Evolutionary conservation across 1,140 invertebrate species (phyloP), one percentile per base, ranked within the genome.

Genomic region (Chironomus tepperi): DNA sequence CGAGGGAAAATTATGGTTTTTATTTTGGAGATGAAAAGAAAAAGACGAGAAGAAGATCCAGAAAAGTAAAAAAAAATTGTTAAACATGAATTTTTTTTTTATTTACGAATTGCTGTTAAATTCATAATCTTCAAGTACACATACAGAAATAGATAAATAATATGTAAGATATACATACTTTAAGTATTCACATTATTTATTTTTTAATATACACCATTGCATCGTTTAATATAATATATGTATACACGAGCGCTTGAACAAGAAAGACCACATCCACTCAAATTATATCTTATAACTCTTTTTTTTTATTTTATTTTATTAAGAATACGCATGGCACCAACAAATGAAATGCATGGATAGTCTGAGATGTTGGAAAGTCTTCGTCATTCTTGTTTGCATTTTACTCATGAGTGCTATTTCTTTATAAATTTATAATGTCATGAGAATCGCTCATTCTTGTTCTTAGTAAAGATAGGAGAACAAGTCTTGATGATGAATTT

Each of bases 261-360:
- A 34, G 24, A 34, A 34, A 34, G 24, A 34, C 24, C 47, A 57
- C 12, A 57, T 57, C 47, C 47, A 57, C 47, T 57, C n/a, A 57
- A 57, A 57, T 57, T 57, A n/a, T 57, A 57, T 57, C 47, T 57
- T 57, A n/a, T 57, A 57, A 57, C n/a, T 57, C n/a, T n/a, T n/a
- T n/a, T n/a, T n/a, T n/a, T n/a, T n/a, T n/a, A n/a, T 57, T 57
- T n/a, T 57, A 12, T 57, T 57, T 57, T 57, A 57, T 57, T 57
- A 15, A n/a, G n/a, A 57, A 57, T n/a, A 57, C 47, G 47, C 47
- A 57, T 57, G 47, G 47, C 47, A 57, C 47, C 47, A 57, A 9
- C 43, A 47, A 10, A 47, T 10, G 43, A 47, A 47, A 47, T 10
- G 15, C 1, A 47, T 10, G 43, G n/a, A 47, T 10, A 57, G 47